Evolutionary conservation across 2,888 invertebrate genomes (phyloP), one percentile per base, ranked within the genome.

Genomic region (Megamerina dolium): DNA sequence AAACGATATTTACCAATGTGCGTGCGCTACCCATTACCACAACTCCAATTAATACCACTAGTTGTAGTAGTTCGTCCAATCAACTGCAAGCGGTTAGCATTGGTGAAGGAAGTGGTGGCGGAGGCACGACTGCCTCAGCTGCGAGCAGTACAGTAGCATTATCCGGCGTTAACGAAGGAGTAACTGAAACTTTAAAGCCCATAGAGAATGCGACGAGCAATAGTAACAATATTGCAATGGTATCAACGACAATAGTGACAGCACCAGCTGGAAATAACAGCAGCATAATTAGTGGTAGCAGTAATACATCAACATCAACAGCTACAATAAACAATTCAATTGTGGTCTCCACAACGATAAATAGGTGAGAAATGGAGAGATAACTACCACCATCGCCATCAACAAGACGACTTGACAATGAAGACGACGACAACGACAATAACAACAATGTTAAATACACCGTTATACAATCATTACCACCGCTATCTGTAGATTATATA

Each of bases 361-460:
- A 71, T 56, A 72, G 71, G 70, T 72, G 71, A 72, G 68, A 70
- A 64, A 61, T 62, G 66, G 64, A 59, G 50, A 70, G 70, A 66
- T 70, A 70, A 65, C 71, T 66, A 60, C 57, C 55, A 54, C 55
- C 55, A 48, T n/a, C n/a, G n/a, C n/a, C n/a, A n/a, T n/a, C n/a
- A n/a, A n/a, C n/a, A n/a, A n/a, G n/a, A n/a, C n/a, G n/a, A n/a
- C n/a, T n/a, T n/a, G n/a, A n/a, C n/a, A n/a, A n/a, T 53, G 47
- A 38, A 19, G 32, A 42, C 41, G 42, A 53, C 56, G 16, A 55
- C 47, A 46, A 32, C 56, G 45, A 47, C 43, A 50, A 45, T 33
- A 43, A 40, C 37, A 46, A 49, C 44, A 23, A n/a, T n/a, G n/a
- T n/a, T n/a, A n/a, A n/a, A n/a, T n/a, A n/a, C n/a, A n/a, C n/a